Evolutionary conservation across 2,888 invertebrate genomes (phyloP).

Genomic region (Hyposoter didymator): DNA sequence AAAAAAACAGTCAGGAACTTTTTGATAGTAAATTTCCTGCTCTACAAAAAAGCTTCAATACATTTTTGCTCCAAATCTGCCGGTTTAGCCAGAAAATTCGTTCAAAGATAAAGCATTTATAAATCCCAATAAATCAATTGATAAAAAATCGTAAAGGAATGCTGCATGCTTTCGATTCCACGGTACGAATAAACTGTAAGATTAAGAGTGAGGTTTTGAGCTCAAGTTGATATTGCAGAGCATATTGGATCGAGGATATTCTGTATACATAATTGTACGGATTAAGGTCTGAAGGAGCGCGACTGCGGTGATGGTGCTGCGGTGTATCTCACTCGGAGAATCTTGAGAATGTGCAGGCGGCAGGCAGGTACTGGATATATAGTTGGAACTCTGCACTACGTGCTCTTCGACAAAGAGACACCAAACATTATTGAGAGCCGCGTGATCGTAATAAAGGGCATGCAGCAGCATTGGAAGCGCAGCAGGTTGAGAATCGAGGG

Average conservation of each 20-base stretch:
- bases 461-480: constrained; percentile 9
- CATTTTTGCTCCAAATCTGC: neutral
- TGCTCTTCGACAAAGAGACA: constrained; percentile 68
- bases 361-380: neutral
- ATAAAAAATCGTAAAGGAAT: neutral
- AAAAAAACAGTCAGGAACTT: neutral
- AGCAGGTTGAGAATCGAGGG: constrained; percentile 13
- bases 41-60: neutral
- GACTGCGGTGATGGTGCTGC: neutral
- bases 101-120: neutral
- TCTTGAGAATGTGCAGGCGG: constrained; percentile 56
- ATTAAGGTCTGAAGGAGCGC: neutral
- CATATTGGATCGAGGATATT: neutral
- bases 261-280: neutral
- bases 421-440: constrained; percentile 64
- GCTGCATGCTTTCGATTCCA: neutral
- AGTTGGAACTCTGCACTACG: constrained; percentile 41
- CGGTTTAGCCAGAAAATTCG: neutral
- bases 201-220: neutral
- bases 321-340: constrained; percentile 54
- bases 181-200: neutral
- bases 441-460: constrained; percentile 46
- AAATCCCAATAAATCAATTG: neutral
- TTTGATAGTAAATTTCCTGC: neutral
- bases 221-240: neutral